Evolutionary conservation across 2,797 vertebrate genomes (phyloP), one percentile per base, ranked within the genome.

Genomic region (Paguma larvata): DNA sequence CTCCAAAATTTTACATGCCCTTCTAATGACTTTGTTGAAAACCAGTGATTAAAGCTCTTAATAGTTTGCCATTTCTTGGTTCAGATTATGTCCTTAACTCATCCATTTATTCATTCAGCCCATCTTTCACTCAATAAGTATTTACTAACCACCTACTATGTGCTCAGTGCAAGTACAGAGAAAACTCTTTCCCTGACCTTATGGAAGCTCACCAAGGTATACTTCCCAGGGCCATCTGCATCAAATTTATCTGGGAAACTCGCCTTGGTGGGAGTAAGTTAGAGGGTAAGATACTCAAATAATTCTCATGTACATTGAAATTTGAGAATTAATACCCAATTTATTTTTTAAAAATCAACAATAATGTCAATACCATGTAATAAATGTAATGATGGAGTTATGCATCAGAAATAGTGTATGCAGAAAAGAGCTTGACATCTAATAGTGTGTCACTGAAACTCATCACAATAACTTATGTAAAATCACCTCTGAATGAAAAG

Each of bases 1-100:
- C 63, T 87, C 67, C 10, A 91, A 93, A 97, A 88, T 65, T 77
- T 73, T 75, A 85, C 0, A 41, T 14, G 38, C 9, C 16, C 38
- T 79, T 89, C 27, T 53, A 72, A 78, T 34, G 68, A 89, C 41
- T 92, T 92, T 30, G n/a, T 67, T 70, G 80, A 96, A 92, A 90
- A 18, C 44, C 48, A 89, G n/a, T 3, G 15, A 25, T 80, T 88
- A 63, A 92, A 96, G 59, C 67, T 67, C 95, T 84, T 34, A 19
- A 56, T 86, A 25, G 30, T n/a, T 80, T 78, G 75, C 67, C 73
- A 14, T 88, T 56, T 82, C 53, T 41, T 89, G 41, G 2, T 67
- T 84, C 38, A 63, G 23, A 14, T 46, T 46, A 27, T 32, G 62
- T 90, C 62, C 67, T 82, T 77, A 70, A 19, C 16, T 56, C 82